Conservation (phyloP, 2,113 vertebrate species). For the Meles meles region DNA sequence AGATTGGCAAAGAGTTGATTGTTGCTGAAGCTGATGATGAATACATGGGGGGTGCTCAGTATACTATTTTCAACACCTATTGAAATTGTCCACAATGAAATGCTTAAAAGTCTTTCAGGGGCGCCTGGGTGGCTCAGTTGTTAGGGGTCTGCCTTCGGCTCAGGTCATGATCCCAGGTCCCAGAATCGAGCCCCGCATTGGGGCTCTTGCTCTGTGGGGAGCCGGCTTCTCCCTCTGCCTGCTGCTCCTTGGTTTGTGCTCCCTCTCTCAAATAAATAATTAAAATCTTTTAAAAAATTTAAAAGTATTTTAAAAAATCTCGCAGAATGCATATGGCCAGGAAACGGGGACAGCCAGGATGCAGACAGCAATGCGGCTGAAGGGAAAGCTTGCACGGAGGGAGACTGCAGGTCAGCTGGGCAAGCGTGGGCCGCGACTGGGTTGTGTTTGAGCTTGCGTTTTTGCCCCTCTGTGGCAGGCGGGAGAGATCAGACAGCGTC, state of each 20-base stretch:
- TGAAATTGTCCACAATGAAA: neutral
- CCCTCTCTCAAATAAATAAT: neutral
- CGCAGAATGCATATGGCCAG: neutral
- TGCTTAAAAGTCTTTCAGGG: neutral
- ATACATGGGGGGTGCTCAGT: neutral
- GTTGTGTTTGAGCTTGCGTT: no score
- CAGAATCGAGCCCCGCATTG: no score
- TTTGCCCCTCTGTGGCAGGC: accelerated
- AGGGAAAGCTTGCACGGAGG: neutral
- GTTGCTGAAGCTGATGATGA: neutral
- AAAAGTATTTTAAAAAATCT: neutral
- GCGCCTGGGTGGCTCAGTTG: neutral
- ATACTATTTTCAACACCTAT: neutral
- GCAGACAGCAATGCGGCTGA: neutral
- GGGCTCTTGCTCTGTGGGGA: no score
- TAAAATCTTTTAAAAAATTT: neutral
- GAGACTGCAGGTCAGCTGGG: neutral
- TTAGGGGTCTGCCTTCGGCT: no score
- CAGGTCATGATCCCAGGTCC: no score
- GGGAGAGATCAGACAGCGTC: neutral
- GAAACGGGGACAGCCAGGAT: neutral
- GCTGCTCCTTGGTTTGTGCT: no score
- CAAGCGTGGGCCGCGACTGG: neutral
- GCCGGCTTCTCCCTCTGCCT: neutral
- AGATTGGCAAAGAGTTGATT: neutral